Evolutionary conservation across 2,113 vertebrate genomes (phyloP).

Genomic region (Poeciliopsis prolifica): DNA sequence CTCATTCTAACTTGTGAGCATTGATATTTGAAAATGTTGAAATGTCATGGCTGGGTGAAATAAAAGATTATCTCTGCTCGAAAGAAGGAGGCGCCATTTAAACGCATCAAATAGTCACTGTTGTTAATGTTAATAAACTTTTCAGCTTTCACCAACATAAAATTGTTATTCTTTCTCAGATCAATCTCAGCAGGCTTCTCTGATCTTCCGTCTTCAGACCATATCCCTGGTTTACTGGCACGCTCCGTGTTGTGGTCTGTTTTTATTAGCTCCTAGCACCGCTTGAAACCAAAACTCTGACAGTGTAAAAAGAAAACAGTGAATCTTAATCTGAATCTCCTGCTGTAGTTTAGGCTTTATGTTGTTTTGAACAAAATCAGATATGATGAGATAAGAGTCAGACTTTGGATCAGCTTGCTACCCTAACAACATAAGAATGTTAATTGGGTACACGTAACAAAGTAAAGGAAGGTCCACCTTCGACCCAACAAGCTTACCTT

Average conservation of each 20-base stretch:
- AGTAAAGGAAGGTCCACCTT: neutral
- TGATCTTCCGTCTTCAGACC: conserved; percentile 1
- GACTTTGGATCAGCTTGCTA: neutral
- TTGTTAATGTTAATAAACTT: neutral
- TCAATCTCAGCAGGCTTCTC: neutral
- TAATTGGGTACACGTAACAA: neutral
- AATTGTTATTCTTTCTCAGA: neutral
- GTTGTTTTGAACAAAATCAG: conserved; percentile 1
- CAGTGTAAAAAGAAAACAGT: conserved; percentile 3
- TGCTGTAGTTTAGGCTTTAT: neutral
- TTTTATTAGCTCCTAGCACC: conserved; percentile 7
- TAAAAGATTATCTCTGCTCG: neutral
- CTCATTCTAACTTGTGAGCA: neutral
- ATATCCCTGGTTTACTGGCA: neutral
- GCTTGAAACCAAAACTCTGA: conserved; percentile 10
- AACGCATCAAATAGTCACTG: neutral
- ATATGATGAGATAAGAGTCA: neutral
- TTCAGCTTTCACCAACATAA: neutral
- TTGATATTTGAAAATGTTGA: neutral
- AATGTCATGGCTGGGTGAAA: too few species aligned
- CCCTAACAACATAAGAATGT: neutral
- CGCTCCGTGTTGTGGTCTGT: neutral
- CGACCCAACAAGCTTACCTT: neutral
- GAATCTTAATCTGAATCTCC: conserved; percentile 5
- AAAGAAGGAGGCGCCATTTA: neutral